phyloP scores from a whole-genome alignment of 2,113 vertebrate species.

The Antigone vipio region DNA sequence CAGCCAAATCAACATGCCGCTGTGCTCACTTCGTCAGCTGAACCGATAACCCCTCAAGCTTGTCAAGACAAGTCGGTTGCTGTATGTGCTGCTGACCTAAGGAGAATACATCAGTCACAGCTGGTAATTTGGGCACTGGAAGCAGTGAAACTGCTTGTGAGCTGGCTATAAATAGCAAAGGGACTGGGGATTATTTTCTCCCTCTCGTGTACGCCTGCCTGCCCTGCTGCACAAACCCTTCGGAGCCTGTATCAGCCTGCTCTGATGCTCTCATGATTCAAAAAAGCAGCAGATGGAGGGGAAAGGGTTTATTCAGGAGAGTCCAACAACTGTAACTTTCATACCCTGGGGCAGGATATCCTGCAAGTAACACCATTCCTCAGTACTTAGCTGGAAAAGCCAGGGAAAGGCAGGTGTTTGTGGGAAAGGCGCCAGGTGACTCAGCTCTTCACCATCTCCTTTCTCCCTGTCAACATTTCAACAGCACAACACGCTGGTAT shows the following conservation, averaged over 20 bases:
- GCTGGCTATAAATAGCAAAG: neutral
- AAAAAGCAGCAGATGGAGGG: neutral
- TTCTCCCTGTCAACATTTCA: neutral
- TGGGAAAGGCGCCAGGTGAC: neutral
- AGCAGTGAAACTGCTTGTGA: neutral
- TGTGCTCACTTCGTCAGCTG: neutral
- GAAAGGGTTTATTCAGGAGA: neutral
- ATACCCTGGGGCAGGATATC: neutral
- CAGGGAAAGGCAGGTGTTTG: neutral
- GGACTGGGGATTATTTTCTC: neutral
- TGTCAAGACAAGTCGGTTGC: neutral
- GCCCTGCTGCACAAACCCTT: neutral
- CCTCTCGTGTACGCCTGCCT: neutral
- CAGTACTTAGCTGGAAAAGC: neutral
- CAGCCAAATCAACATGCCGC: neutral
- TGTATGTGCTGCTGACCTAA: neutral
- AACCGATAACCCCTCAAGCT: accelerated
- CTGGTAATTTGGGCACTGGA: neutral
- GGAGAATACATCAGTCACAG: neutral
- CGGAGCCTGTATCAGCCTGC: accelerated
- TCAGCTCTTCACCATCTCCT: neutral
- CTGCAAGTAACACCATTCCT: neutral
- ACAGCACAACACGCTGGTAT: neutral
- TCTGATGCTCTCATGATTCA: neutral
- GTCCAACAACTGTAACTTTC: neutral